Evolutionary conservation across 2,113 vertebrate genomes (phyloP), one percentile per base, ranked within the genome.

Genomic region (Myiopsitta monachus): DNA sequence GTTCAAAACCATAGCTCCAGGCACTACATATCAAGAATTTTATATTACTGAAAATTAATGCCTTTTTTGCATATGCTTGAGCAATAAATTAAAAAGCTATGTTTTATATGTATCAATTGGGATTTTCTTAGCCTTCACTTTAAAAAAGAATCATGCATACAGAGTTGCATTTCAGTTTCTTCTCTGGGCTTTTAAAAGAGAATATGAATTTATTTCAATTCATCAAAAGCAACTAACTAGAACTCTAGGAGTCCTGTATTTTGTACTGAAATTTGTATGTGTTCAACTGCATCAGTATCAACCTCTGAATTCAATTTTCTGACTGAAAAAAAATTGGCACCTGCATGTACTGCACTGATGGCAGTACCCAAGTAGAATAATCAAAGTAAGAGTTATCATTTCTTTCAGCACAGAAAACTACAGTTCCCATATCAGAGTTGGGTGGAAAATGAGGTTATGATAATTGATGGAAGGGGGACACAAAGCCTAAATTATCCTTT

Each of bases 31-130:
- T 59, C 0, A 0, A 92, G 90, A 89, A 95, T 96, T 95, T 95
- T 92, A 75, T 68, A 87, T 83, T 97, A 93, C 77, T 90, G 88
- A 95, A 95, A 97, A 95, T 96, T 95, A 95, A 96, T 94, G 87
- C n/a, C 66, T 93, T 94, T 94, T 95, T 94, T 96, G 87, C 92
- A 96, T 96, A 94, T 88, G 77, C 76, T 94, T 95, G 63, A 93
- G 82, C 57, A 90, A 95, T 93, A 96, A 96, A 95, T 97, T 96
- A 92, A 94, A 97, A 94, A 95, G 69, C 82, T 88, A 68, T 67
- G 51, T 73, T 82, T 95, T 89, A 78, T 30, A 91, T 67, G 33
- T 59, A 95, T 94, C 90, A 94, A 75, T 57, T 83, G 95, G 95
- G 88, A 96, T 90, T 96, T 96, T 94, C 94, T 90, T 90, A 95